phyloP scores from a whole-genome alignment of 2,888 invertebrate species.

The Hololepta plana region DNA sequence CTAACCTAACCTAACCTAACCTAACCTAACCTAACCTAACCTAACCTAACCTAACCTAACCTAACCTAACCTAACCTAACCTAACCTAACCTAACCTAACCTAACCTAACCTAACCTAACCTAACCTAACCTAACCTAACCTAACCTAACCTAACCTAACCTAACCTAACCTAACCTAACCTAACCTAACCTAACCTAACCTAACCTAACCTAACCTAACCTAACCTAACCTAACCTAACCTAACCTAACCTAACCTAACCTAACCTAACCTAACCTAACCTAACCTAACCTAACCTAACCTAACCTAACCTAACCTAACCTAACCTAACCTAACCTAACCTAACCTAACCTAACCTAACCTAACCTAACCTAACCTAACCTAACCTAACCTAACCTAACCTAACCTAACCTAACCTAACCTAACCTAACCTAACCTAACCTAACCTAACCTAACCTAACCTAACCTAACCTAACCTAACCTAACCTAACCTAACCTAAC shows the following conservation, averaged over 20 bases:
- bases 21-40: constrained; percentile 9
- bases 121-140: constrained; percentile 7
- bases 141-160: constrained; percentile 8
- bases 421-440: constrained; percentile 9
- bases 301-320: constrained; percentile 5
- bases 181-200: constrained; percentile 12
- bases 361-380: constrained; percentile 8
- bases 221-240: constrained; percentile 12
- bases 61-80: constrained; percentile 7
- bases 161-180: constrained; percentile 12
- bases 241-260: constrained; percentile 10
- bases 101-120: constrained; percentile 7
- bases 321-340: constrained; percentile 6
- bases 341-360: constrained; percentile 7
- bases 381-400: constrained; percentile 8
- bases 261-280: constrained; percentile 8
- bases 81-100: constrained; percentile 7
- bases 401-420: constrained; percentile 9
- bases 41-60: constrained; percentile 9
- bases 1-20: constrained; percentile 8
- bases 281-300: constrained; percentile 5
- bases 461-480: constrained; percentile 7
- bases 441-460: constrained; percentile 8
- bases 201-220: constrained; percentile 13
- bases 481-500: constrained; percentile 7